A percentile compares a stretch with the other conserved stretches of the same genome.
These are phyloP conservation scores for Petromus typicus DNA, from an alignment of 2,113 vertebrate species.

Conservation along the genomic window DNA sequence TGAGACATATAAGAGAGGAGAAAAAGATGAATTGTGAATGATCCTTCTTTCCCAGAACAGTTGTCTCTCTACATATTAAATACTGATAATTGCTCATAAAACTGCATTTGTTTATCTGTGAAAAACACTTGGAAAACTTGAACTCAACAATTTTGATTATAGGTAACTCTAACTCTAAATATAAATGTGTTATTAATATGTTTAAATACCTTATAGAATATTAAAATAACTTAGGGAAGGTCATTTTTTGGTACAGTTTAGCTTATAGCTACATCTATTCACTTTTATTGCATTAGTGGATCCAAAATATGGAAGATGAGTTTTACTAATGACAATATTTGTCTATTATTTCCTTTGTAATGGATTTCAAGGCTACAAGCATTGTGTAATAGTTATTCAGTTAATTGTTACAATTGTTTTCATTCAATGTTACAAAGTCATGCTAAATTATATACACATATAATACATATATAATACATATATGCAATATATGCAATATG, in stretches of 20 bases:
- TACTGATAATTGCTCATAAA: not conserved
- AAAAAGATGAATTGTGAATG: not conserved
- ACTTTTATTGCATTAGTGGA: not conserved
- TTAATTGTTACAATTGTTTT: not conserved
- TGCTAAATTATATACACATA: constrained; percentile 40
- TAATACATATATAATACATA: not conserved
- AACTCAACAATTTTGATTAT: not conserved
- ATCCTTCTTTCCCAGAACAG: not conserved
- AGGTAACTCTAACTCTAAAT: not conserved
- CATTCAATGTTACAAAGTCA: not conserved
- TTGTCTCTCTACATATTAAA: not conserved
- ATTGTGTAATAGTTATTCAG: constrained; percentile 24
- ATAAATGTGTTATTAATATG: not conserved
- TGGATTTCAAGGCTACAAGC: constrained; percentile 3
- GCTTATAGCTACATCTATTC: not conserved
- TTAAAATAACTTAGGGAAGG: not conserved
- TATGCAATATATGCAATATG: no score
- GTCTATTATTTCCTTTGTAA: not conserved
- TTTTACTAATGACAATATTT: constrained; percentile 51
- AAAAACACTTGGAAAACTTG: not conserved
- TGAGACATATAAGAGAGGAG: not conserved
- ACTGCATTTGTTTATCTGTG: not conserved
- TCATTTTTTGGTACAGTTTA: constrained; percentile 22
- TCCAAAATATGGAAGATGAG: constrained; percentile 9
- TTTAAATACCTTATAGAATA: not conserved